Base-by-base conservation (phyloP, 1,140 invertebrate genomes). In the Lutraria rhynchaena region DNA sequence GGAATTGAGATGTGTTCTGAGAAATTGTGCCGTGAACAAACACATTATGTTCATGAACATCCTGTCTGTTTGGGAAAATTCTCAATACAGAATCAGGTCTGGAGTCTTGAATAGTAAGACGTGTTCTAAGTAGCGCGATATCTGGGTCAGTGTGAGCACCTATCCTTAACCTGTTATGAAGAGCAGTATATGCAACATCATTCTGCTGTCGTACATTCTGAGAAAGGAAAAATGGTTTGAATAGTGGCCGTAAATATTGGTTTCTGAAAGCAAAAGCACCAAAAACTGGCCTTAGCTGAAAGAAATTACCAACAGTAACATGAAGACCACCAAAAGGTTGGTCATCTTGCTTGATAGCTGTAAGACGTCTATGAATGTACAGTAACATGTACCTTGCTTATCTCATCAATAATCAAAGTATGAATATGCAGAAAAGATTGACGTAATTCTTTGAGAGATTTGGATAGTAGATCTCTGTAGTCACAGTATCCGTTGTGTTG, bases 321-420 rank as follows among this genome's bases (percentile, higher is more conserved):
- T 83, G 78, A 4, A 85, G 2, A 15, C 75, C 75, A 29, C 81
- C 84, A 81, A 85, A 85, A 15, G 61, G 75, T 27, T 57, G 13
- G 24, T 75, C 71, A 69, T 58, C 70, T 3, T 75, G 27, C 61
- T 81, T 81, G 17, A 85, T 75, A 29, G 74, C 27, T 17, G 31
- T 24, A 15, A 83, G 44, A 24, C 81, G 22, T 61, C 53, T 70
- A 69, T 75, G 69, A 57, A 85, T 83, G 49, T 76, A 53, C n/a
- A 24, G 24, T 19, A 85, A 76, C 29, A 61, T 75, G 17, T 49
- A 85, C 84, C 84, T 83, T 85, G 31, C 33, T 69, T 2, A 85
- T 85, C 67, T 83, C 76, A 83, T 85, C 84, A 24, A 85, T 83
- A 41, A 85, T 44, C 1, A 85, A 58, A 4, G 84, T 76, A 61